A percentile compares a stretch with the other conserved stretches of the same genome.
phyloP scores from a whole-genome alignment of 2,888 invertebrate genomes.

The Leucania comma region DNA sequence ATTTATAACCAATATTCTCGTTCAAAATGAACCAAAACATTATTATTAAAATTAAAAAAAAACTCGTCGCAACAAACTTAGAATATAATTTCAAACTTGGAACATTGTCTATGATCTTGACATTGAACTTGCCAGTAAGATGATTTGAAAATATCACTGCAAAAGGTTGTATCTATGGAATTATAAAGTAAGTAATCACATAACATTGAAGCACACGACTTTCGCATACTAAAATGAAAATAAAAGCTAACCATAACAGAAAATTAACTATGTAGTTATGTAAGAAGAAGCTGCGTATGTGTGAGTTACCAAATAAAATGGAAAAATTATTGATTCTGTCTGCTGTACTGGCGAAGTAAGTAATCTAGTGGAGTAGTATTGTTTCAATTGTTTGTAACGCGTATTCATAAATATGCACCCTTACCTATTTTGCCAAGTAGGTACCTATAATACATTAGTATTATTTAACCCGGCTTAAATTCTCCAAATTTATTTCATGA shows the following conservation, averaged over 20 bases:
- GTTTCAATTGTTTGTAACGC: background rate
- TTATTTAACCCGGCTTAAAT: background rate
- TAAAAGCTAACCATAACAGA: background rate
- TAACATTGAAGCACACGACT: background rate
- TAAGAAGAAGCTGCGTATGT: slow-evolving; percentile 13
- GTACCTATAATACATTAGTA: background rate
- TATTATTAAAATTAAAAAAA: background rate
- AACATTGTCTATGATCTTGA: slow-evolving; percentile 26
- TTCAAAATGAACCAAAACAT: slow-evolving; percentile 23
- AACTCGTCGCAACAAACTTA: background rate
- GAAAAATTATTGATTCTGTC: slow-evolving; percentile 29
- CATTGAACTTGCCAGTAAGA: slow-evolving; percentile 8
- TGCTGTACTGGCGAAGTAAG: background rate
- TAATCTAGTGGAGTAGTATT: background rate
- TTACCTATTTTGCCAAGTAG: background rate
- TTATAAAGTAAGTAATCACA: background rate
- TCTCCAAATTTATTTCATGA: slow-evolving; percentile 9
- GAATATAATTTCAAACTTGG: slow-evolving; percentile 17
- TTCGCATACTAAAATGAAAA: background rate
- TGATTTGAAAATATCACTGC: background rate
- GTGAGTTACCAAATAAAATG: slow-evolving; percentile 26
- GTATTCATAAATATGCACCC: background rate
- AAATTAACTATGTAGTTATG: slow-evolving; percentile 15
- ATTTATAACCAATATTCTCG: slow-evolving; percentile 31
- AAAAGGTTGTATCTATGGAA: background rate